A percentile compares a stretch with the other conserved stretches of the same genome.
Conservation (phyloP, 2,888 invertebrate species). For the Spisula subtruncata region DNA sequence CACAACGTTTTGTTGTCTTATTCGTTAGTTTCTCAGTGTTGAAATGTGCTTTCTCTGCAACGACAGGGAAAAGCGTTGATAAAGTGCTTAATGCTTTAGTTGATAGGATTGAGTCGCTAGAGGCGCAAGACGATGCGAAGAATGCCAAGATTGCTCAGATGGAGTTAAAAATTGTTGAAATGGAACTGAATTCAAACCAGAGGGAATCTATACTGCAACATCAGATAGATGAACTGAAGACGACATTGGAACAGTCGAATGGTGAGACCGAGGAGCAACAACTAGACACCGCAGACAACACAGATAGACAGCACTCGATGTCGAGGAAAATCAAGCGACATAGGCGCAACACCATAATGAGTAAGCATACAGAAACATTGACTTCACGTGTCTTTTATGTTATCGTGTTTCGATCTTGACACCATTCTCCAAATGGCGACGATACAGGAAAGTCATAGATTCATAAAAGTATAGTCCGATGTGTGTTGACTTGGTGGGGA, state of each 20-base stretch:
- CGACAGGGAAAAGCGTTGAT: no score
- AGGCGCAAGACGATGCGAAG: slow-evolving; percentile 3
- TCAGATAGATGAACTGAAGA: neutral
- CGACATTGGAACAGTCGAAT: neutral
- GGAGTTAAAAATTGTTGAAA: neutral
- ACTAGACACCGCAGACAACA: neutral
- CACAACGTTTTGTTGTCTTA: no score
- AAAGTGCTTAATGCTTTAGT: neutral
- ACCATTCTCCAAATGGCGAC: no score
- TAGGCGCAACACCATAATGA: neutral
- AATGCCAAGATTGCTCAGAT: neutral
- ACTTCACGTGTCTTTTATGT: no score
- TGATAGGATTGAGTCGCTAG: slow-evolving; percentile 26
- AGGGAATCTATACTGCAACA: neutral
- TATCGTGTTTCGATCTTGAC: no score
- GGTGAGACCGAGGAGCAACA: neutral
- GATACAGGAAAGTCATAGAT: no score
- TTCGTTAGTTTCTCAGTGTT: no score
- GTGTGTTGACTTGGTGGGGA: no score
- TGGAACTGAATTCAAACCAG: neutral
- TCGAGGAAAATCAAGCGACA: neutral
- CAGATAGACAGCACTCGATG: neutral
- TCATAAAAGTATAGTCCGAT: no score
- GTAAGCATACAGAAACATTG: no score
- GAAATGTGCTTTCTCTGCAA: no score